Base-by-base conservation (phyloP, 2,797 vertebrate genomes). In the Masticophis lateralis region DNA sequence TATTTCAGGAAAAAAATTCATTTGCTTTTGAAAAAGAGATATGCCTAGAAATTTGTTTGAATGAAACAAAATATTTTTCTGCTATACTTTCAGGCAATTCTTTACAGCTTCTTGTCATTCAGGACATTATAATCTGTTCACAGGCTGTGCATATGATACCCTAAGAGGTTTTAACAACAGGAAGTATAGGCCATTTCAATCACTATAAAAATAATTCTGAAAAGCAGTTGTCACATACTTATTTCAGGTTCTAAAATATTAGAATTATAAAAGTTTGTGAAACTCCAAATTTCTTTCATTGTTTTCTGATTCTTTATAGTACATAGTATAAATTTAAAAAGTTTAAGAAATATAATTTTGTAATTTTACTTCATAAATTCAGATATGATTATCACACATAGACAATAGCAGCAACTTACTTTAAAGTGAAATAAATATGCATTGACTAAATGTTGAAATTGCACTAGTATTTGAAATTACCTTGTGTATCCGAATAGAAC, bases 111-210 rank as follows among this genome's bases (percentile, higher is more conserved):
- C 96, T 94, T 95, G 95, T 95, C 94, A 90, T 59, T 95, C 55
- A 92, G 88, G 28, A 86, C 87, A 94, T 91, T 96, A 91, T 96
- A 95, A 88, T 93, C 94, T 96, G 87, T 96, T 91, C 93, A 95
- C 92, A 96, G 97, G 88, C 37, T 92, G 91, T 94, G 8, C 27
- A 27, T 94, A 96, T 92, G 88, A 93, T 92, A 93, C 86, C 96
- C 90, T 8, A 79, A 88, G 96, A 95, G 93, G 90, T 96, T 92
- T 96, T 95, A 97, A 94, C 96, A 97, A 95, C 88, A 95, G 95
- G 95, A 97, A 95, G 94, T 96, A 92, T 94, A 95, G 97, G 94
- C 90, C 87, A 53, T 97, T 97, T 97, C 87, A 95, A 88, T 89
- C 91, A 37, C 88, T 91, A 88, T 94, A 97, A 94, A 95, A 97